phyloP scores from a whole-genome alignment of 37 sponge, comb jelly and placozoan genomes.

The Halichondria panicea region DNA sequence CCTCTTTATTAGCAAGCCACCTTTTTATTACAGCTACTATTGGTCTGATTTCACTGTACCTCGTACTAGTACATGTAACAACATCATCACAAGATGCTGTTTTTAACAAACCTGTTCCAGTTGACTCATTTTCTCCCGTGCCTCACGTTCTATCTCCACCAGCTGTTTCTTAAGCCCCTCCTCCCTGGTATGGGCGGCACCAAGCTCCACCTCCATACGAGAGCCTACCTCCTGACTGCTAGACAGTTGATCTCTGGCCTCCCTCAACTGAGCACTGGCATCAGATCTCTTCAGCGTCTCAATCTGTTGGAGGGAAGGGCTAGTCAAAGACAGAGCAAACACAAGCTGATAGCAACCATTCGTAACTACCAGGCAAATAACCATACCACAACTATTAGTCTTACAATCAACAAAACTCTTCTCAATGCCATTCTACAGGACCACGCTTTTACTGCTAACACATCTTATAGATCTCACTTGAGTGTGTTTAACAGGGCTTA shows the following conservation, averaged over 20 bases:
- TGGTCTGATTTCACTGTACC: neutral
- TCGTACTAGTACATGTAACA: neutral
- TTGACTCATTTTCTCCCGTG: slow-evolving; percentile 10
- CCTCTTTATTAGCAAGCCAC: too few relatives aligned
- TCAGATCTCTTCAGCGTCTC: slow-evolving; percentile 46
- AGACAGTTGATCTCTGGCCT: slow-evolving; percentile 27
- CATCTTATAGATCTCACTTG: too few relatives aligned
- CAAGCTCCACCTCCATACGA: slow-evolving; percentile 10
- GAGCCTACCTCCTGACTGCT: neutral
- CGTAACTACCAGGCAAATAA: too few relatives aligned
- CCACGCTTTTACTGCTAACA: too few relatives aligned
- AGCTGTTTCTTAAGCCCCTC: slow-evolving; percentile 14
- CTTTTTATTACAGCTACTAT: too few relatives aligned
- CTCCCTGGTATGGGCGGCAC: slow-evolving; percentile 11
- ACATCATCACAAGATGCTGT: neutral
- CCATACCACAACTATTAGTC: too few relatives aligned
- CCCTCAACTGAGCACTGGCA: slow-evolving; percentile 30
- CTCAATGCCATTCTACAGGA: too few relatives aligned
- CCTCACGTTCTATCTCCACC: slow-evolving; percentile 27
- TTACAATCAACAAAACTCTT: too few relatives aligned
- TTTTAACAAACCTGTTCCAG: neutral
- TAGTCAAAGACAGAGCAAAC: neutral
- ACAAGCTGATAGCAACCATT: neutral
- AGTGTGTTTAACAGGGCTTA: too few relatives aligned
- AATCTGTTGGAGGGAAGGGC: slow-evolving; percentile 11